phyloP scores from a whole-genome alignment of 1,140 invertebrate species.

The Apocrypta bakeri region DNA sequence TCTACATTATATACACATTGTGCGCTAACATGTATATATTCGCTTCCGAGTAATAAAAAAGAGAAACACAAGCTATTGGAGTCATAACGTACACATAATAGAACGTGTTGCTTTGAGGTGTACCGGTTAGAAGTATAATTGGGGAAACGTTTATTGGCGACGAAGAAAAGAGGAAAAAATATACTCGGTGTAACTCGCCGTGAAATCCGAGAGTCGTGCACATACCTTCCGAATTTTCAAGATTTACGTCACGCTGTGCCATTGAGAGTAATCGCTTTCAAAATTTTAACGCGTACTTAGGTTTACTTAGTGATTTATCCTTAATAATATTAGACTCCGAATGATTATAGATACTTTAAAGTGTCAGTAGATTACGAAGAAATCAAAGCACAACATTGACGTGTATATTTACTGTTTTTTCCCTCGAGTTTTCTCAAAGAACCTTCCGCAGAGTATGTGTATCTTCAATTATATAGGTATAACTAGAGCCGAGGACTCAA shows the following conservation, averaged over 20 bases:
- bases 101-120: neutral
- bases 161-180: no score
- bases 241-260: neutral
- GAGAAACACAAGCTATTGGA: neutral
- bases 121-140: neutral
- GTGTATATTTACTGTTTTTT: conserved; percentile 3
- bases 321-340: no score
- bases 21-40: neutral
- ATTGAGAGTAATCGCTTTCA: neutral
- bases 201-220: no score
- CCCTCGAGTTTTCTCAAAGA: neutral
- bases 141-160: no score
- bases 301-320: no score
- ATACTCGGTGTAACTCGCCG: no score
- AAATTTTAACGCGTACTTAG: neutral
- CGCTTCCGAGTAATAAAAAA: conserved; percentile 2
- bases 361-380: no score
- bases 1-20: neutral
- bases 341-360: no score
- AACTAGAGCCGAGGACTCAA: neutral
- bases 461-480: no score
- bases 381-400: neutral
- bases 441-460: no score
- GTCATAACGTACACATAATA: no score
- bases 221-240: neutral